Evolutionary conservation across 2,797 vertebrate genomes (phyloP), one percentile per base, ranked within the genome.

Genomic region (Gouania willdenowi): DNA sequence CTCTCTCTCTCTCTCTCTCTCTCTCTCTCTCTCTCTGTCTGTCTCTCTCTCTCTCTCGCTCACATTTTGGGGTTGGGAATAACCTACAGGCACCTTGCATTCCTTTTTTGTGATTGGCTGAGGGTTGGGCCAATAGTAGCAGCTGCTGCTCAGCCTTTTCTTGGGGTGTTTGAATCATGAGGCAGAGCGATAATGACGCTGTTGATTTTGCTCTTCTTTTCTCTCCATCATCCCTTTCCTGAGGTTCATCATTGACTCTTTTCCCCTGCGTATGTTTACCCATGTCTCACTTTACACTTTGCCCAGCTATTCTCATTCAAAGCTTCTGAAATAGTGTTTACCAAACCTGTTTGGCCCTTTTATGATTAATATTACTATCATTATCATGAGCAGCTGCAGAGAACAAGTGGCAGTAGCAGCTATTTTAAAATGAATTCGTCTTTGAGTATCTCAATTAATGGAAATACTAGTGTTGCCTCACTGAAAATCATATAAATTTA

Each of bases 1-100:
- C 65, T 52, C 69, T 30, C 57, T 35, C 52, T 11, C 20, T 31
- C 43, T 37, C 42, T 34, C 34, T 28, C 28, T 43, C 54, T 32
- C 58, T 41, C 39, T 51, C 61, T 43, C 47, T n/a, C n/a, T n/a
- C 58, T 69, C 45, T 38, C 65, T 52, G 69, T 30, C 57, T 35
- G 52, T 11, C 20, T 31, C 43, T 37, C 42, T 34, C 34, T 28
- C 28, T 43, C 54, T 32, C 58, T 41, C 39, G 51, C 61, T 43
- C 47, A 66, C 71, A 77, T 82, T 84, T 84, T 85, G 67, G 78
- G 85, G 72, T 75, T 85, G 81, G 77, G 65, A 80, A 81, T 80
- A 86, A 82, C 75, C 75, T 86, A 86, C 85, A 87, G 83, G 85
- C 85, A 86, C 85, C 79, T 84, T 86, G 83, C 74, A 68, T 77